Conservation (phyloP, 2,888 invertebrate species). For the Rambutsinella grinnellia region DNA sequence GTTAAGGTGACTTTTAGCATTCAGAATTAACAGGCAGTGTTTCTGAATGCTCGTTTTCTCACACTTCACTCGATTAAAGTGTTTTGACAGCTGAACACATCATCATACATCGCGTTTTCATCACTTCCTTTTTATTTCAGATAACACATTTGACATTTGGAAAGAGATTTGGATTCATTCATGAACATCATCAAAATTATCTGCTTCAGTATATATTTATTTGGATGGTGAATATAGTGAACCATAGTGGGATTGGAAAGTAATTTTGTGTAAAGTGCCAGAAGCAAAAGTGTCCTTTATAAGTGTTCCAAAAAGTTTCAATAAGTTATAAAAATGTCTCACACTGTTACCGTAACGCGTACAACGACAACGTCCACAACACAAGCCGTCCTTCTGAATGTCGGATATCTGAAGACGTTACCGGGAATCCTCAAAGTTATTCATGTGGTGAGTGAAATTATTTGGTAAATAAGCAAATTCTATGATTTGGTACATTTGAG, state of each 20-base stretch:
- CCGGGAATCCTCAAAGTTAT: conserved; percentile 86
- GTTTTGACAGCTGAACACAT: background rate
- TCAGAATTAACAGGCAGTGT: background rate
- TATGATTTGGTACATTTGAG: background rate
- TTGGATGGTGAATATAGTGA: background rate
- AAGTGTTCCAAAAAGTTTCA: background rate
- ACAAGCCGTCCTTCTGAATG: conserved; percentile 83
- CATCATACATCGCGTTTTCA: conserved; percentile 4
- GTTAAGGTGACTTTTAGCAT: background rate
- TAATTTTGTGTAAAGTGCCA: no score
- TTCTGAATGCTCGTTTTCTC: background rate
- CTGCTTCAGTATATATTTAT: no score
- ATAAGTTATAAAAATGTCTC: conserved; percentile 77
- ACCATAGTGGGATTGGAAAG: background rate
- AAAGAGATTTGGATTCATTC: background rate
- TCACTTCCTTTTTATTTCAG: conserved; percentile 33
- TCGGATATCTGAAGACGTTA: conserved; percentile 82
- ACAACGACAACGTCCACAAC: conserved; percentile 85
- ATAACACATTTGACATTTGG: conserved; percentile 6
- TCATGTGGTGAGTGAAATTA: conserved; percentile 77
- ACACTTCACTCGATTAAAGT: background rate
- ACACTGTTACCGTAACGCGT: conserved; percentile 87
- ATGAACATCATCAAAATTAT: background rate
- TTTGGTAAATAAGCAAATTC: no score
- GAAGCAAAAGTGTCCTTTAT: background rate